Evolutionary conservation across 2,113 vertebrate genomes (phyloP).

Genomic region (Prochilodus magdalenae): DNA sequence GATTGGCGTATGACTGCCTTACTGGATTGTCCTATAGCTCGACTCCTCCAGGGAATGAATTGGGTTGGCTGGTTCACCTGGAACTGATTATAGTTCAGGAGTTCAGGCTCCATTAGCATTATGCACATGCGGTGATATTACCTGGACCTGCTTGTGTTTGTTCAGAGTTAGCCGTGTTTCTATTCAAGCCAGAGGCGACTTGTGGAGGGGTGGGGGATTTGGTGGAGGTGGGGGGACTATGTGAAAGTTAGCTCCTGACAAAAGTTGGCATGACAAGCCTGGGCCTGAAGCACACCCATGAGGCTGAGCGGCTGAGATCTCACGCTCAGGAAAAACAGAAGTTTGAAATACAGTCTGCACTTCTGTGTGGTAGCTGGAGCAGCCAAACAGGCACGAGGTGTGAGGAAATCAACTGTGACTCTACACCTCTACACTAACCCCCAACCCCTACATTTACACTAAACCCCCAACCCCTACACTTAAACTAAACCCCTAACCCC

Average conservation of each 20-base stretch:
- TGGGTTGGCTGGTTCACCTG: too few relatives aligned
- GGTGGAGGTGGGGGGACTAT: background rate
- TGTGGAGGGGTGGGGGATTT: background rate
- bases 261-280: background rate
- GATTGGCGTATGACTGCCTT: too few relatives aligned
- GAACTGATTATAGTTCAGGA: background rate
- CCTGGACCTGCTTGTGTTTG: background rate
- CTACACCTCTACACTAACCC: too few relatives aligned
- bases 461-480: too few relatives aligned
- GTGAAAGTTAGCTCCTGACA: background rate
- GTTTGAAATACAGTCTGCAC: background rate
- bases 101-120: background rate
- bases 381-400: background rate
- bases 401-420: background rate
- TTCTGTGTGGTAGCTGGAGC: background rate
- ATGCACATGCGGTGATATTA: background rate
- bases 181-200: conserved; percentile 3
- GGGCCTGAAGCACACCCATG: background rate
- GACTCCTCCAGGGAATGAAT: too few relatives aligned
- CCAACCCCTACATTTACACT: too few relatives aligned
- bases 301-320: background rate
- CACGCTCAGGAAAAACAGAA: background rate
- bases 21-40: too few relatives aligned
- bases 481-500: too few relatives aligned
- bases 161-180: background rate